Evolutionary conservation across 2,113 vertebrate genomes (phyloP), one percentile per base, ranked within the genome.

Genomic region (Notarius quadriscutis): DNA sequence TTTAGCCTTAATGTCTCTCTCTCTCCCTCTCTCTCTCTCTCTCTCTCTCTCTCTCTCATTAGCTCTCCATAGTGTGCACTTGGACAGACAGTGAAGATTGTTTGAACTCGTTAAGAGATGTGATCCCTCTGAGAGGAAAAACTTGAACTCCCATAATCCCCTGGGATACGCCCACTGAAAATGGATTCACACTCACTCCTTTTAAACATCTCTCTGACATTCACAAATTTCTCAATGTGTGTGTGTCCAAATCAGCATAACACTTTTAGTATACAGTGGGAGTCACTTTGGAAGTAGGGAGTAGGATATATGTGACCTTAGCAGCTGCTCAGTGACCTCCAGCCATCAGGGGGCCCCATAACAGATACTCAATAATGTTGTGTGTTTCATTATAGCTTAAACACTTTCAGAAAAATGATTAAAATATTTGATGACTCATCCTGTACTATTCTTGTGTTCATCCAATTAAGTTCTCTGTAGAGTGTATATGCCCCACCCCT

Each of bases 101-200:
- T 67, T 92, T 91, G 81, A 83, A 87, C 89, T 92, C 91, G 92
- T 95, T 93, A 93, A 93, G 93, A 93, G 93, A 90, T 92, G 91
- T 88, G 83, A 55, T 0, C 7, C 58, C 86, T 89, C 78, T 71
- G 71, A 83, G 58, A 74, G 90, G 78, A 74, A 72, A 67, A 89
- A 48, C 79, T 6, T 58, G 60, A 55, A 25, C 80, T 51, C 60
- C 58, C 81, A 82, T 60, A 65, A 50, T 82, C 81, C 81, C 81
- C 34, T 82, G 81, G 60, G 58, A 63, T 41, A 82, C 20, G 11
- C 60, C 62, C 58, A 50, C 81, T 50, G 20, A 82, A 81, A 82
- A 82, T 82, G 60, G 81, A 82, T 65, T 65, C 34, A 27, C 81
- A 65, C 20, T 82, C 25, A 65, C 14, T 83, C 25, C 8, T 27